A percentile compares a stretch with the other conserved stretches of the same genome.
phyloP scores from a whole-genome alignment of 1,140 invertebrate species.

The Agrilus planipennis region DNA sequence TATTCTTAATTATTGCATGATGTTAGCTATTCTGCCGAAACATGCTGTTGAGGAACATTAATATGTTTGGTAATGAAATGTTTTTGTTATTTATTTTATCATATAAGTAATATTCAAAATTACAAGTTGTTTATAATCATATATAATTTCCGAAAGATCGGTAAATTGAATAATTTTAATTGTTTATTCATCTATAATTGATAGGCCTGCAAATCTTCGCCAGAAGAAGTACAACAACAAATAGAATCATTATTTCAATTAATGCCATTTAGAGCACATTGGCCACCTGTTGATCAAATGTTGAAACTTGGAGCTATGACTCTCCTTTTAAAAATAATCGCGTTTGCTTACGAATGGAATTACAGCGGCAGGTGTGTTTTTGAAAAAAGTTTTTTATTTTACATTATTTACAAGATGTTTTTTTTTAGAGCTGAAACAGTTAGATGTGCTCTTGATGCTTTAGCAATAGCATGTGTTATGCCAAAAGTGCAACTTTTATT shows the following conservation, averaged over 20 bases:
- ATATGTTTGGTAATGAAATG: too few species aligned
- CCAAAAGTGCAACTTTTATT: constrained; percentile 75
- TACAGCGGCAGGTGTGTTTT: constrained; percentile 61
- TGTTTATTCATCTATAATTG: constrained; percentile 19
- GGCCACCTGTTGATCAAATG: constrained; percentile 80
- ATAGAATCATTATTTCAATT: constrained; percentile 69
- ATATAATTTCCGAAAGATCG: too few species aligned
- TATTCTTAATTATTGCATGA: too few species aligned
- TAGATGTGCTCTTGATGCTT: constrained; percentile 75
- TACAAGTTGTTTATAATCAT: too few species aligned
- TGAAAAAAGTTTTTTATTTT: constrained; percentile 6
- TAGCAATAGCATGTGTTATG: constrained; percentile 80
- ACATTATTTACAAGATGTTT: constrained; percentile 16
- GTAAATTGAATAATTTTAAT: constrained; percentile 6
- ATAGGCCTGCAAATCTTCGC: constrained; percentile 55
- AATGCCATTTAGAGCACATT: constrained; percentile 62
- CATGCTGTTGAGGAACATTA: too few species aligned
- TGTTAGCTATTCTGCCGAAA: too few species aligned
- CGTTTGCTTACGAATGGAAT: constrained; percentile 84
- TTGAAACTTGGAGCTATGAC: constrained; percentile 73
- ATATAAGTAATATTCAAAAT: too few species aligned
- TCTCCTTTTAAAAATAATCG: constrained; percentile 74
- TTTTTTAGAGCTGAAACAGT: constrained; percentile 74
- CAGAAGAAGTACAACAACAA: constrained; percentile 73
- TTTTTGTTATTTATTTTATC: too few species aligned